Percentiles rank a stretch among this genome's conserved stretches.
Conservation (phyloP, 1,140 invertebrate genomes). For the Drosophila seguyi region DNA sequence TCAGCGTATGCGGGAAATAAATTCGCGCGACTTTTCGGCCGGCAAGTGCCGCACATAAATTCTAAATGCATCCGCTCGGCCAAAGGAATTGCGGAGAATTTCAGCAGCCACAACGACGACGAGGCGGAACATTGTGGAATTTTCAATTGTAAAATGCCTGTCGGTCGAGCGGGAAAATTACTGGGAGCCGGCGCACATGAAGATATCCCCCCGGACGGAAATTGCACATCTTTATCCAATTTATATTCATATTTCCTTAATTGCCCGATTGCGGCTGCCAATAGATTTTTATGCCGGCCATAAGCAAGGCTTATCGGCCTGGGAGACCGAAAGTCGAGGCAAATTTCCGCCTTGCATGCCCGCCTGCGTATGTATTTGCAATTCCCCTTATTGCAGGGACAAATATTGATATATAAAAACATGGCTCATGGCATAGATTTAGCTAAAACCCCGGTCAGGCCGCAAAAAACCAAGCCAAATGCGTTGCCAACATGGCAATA, state of each 20-base stretch:
- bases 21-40: constrained; percentile 74
- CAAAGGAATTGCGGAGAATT: constrained; percentile 18
- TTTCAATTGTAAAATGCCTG: constrained; percentile 65
- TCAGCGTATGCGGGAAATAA: constrained; percentile 72
- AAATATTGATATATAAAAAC: constrained; percentile 80
- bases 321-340: constrained; percentile 30
- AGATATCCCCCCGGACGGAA: constrained; percentile 22
- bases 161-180: constrained; percentile 44
- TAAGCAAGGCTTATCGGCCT: constrained; percentile 45
- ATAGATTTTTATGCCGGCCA: constrained; percentile 45
- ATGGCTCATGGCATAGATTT: constrained; percentile 73
- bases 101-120: background rate
- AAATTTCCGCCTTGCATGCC: constrained; percentile 20
- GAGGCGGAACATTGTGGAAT: constrained; percentile 23
- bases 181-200: constrained; percentile 5
- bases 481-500: constrained; percentile 73
- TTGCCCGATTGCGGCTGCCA: constrained; percentile 47
- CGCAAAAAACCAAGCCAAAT: constrained; percentile 61
- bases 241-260: constrained; percentile 58
- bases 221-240: constrained; percentile 46
- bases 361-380: constrained; percentile 13
- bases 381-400: constrained; percentile 55
- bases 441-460: constrained; percentile 54
- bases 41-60: constrained; percentile 82
- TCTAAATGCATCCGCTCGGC: constrained; percentile 75